phyloP scores from a whole-genome alignment of 1,140 invertebrate genomes.

The Eueides isabella region DNA sequence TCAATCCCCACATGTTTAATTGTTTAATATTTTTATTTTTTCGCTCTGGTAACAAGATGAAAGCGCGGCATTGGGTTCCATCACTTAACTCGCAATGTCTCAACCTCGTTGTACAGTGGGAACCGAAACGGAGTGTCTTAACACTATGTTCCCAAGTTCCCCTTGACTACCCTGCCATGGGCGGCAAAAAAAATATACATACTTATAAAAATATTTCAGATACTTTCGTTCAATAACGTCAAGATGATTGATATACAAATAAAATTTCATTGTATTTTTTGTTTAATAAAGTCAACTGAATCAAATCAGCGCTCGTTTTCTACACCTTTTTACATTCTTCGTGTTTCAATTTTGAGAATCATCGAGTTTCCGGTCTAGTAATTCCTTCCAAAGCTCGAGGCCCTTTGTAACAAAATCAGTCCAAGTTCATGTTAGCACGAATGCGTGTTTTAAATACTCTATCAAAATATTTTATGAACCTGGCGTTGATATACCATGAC shows the following conservation, averaged over 20 bases:
- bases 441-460: background rate
- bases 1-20: too few species aligned
- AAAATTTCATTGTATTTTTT: background rate
- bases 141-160: too few species aligned
- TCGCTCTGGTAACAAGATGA: too few species aligned
- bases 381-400: slow-evolving; percentile 40
- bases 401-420: slow-evolving; percentile 64
- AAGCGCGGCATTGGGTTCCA: too few species aligned
- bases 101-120: too few species aligned
- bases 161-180: too few species aligned
- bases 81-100: too few species aligned
- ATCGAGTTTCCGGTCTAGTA: slow-evolving; percentile 58
- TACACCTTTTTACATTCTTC: slow-evolving; percentile 50
- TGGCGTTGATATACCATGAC: background rate
- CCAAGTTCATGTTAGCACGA: slow-evolving; percentile 50
- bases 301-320: slow-evolving; percentile 17
- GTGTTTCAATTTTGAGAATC: slow-evolving; percentile 65
- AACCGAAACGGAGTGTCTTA: too few species aligned
- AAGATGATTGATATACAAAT: background rate
- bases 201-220: too few species aligned
- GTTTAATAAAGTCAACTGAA: slow-evolving; percentile 7
- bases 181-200: too few species aligned
- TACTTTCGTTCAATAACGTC: too few species aligned
- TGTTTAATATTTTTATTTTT: too few species aligned
- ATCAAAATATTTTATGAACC: background rate